Evolutionary conservation across 92 coral and sea anemone species (phyloP).

Genomic region (Virgularia gustaviana): DNA sequence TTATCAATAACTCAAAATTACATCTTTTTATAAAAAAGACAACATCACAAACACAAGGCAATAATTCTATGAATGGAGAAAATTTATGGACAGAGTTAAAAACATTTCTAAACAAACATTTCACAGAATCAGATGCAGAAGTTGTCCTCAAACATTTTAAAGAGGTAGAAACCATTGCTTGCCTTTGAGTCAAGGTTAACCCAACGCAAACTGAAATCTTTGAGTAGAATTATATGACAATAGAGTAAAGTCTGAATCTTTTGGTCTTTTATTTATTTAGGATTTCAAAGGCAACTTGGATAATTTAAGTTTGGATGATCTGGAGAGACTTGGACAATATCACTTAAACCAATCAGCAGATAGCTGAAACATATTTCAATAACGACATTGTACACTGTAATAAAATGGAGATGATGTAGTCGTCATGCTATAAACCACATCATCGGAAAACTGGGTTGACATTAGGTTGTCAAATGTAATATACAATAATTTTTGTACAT

Average conservation of each 20-base stretch:
- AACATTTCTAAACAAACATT: slow-evolving; percentile 54
- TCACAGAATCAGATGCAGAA: slow-evolving; percentile 66
- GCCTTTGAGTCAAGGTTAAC: background rate
- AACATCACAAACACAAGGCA: slow-evolving; percentile 35
- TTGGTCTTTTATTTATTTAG: slow-evolving; percentile 31
- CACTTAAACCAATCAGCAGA: slow-evolving; percentile 51
- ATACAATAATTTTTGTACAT: too few species aligned
- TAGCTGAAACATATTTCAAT: background rate
- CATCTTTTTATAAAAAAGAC: slow-evolving; percentile 62
- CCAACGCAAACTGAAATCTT: background rate
- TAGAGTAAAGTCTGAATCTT: too few species aligned
- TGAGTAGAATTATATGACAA: too few species aligned
- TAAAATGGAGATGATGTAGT: background rate
- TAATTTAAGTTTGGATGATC: slow-evolving; percentile 87
- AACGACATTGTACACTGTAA: background rate
- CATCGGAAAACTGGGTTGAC: too few species aligned
- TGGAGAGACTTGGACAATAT: slow-evolving; percentile 79
- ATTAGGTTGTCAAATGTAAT: too few species aligned
- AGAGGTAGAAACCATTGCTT: slow-evolving; percentile 45
- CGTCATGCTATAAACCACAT: too few species aligned
- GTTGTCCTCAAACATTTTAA: slow-evolving; percentile 57
- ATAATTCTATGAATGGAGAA: too few species aligned
- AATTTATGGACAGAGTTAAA: slow-evolving; percentile 61
- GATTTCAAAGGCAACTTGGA: slow-evolving; percentile 66
- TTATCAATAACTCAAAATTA: slow-evolving; percentile 60